These are phyloP conservation scores for Periphyllus acericola DNA, from an alignment of 2,888 invertebrate species.

Conservation along the genomic window DNA sequence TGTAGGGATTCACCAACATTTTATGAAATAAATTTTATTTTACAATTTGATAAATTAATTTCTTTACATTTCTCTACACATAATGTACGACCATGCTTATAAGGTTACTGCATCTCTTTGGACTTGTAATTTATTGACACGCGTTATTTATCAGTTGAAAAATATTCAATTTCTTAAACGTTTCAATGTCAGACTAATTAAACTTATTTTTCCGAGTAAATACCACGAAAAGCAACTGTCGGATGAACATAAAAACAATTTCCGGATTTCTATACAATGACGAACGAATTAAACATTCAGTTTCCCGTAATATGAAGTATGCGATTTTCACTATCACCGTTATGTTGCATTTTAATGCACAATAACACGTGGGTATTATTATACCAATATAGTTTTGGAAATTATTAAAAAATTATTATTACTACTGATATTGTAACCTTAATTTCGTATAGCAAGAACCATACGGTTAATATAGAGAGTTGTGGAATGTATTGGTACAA, in stretches of 20 bases:
- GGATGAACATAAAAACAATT: slow-evolving; percentile 48
- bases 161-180: neutral
- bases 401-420: slow-evolving; percentile 31
- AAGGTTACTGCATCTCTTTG: too few relatives aligned
- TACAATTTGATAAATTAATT: too few relatives aligned
- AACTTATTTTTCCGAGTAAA: neutral
- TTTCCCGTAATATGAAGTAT: neutral
- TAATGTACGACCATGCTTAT: too few relatives aligned
- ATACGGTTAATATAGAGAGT: slow-evolving; percentile 2
- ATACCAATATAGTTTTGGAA: neutral
- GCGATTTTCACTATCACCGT: slow-evolving; percentile 33
- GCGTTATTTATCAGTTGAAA: neutral
- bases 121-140: neutral
- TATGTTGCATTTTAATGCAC: slow-evolving; percentile 7
- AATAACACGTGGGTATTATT: neutral
- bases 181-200: neutral
- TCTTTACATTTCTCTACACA: too few relatives aligned
- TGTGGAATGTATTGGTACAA: neutral
- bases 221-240: slow-evolving; percentile 8
- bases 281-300: slow-evolving; percentile 26
- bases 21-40: too few relatives aligned
- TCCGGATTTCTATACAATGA: slow-evolving; percentile 54
- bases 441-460: neutral
- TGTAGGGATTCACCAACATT: too few relatives aligned
- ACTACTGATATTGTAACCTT: neutral